A percentile compares a stretch with the other conserved stretches of the same genome.
phyloP scores from a whole-genome alignment of 2,888 invertebrate genomes.

The Amphimallon solstitiale region DNA sequence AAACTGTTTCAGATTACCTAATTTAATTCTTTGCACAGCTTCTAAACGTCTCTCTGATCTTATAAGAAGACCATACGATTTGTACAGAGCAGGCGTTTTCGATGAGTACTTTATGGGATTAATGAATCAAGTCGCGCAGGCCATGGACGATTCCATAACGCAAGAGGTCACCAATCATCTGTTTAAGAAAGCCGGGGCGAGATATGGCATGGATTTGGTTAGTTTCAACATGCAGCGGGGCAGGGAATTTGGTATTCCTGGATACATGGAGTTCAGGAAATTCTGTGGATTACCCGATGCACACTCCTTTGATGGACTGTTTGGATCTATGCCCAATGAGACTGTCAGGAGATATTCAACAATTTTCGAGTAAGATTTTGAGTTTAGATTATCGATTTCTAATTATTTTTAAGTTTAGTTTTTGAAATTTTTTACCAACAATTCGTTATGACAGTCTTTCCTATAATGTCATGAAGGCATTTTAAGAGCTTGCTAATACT shows the following conservation, averaged over 20 bases:
- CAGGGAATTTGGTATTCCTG: conserved; percentile 89
- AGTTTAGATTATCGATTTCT: too few species aligned
- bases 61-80: conserved; percentile 88
- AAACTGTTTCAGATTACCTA: background rate
- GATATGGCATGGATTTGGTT: conserved; percentile 89
- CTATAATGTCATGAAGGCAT: too few species aligned
- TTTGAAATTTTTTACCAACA: too few species aligned
- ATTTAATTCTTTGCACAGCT: conserved; percentile 65
- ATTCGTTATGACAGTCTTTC: too few species aligned
- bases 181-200: conserved; percentile 80
- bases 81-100: conserved; percentile 89
- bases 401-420: too few species aligned
- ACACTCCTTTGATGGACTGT: conserved; percentile 81
- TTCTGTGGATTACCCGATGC: conserved; percentile 88
- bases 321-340: conserved; percentile 89
- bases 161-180: conserved; percentile 91
- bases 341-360: conserved; percentile 84
- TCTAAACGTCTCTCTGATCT: conserved; percentile 89
- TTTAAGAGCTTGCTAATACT: too few species aligned
- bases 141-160: conserved; percentile 94
- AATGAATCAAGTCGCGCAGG: conserved; percentile 94
- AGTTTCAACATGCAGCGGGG: conserved; percentile 95
- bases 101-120: conserved; percentile 94
- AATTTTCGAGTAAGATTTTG: conserved; percentile 78
- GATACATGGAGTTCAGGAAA: conserved; percentile 93